These are phyloP conservation scores for Caenorhabditis uteleia DNA, from an alignment of 2,888 invertebrate genomes.

Conservation along the genomic window DNA sequence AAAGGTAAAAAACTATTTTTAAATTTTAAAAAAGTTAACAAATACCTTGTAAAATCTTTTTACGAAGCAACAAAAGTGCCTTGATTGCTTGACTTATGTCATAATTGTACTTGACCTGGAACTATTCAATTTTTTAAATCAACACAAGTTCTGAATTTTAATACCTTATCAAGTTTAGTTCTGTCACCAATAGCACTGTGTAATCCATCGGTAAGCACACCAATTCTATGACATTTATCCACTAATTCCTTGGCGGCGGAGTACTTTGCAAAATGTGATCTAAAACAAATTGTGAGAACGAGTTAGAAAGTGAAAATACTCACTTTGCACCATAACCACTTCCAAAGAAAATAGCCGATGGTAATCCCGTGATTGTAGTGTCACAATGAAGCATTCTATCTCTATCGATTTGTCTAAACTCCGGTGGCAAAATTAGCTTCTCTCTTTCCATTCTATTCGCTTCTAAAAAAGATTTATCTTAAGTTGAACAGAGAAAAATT, in stretches of 20 bases:
- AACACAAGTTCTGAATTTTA: neutral
- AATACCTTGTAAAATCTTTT: slow-evolving; percentile 11
- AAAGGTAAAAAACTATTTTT: neutral
- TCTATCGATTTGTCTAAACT: slow-evolving; percentile 9
- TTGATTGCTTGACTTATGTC: slow-evolving; percentile 11
- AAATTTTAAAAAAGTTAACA: neutral
- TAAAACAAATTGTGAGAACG: slow-evolving; percentile 7
- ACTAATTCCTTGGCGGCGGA: slow-evolving; percentile 45
- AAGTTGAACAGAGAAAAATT: neutral
- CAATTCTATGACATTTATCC: slow-evolving; percentile 41
- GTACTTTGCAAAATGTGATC: slow-evolving; percentile 23
- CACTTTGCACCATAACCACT: slow-evolving; percentile 43
- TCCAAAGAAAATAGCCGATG: slow-evolving; percentile 43
- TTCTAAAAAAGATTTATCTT: slow-evolving; percentile 5
- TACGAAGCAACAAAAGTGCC: slow-evolving; percentile 11
- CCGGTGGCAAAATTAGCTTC: slow-evolving; percentile 8
- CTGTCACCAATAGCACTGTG: slow-evolving; percentile 24
- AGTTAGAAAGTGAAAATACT: neutral
- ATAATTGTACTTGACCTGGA: neutral
- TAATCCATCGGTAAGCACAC: slow-evolving; percentile 32
- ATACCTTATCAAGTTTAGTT: slow-evolving; percentile 15
- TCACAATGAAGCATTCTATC: slow-evolving; percentile 42
- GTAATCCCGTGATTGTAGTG: slow-evolving; percentile 31
- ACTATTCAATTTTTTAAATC: neutral
- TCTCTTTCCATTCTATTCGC: slow-evolving; percentile 15